Evolutionary conservation across 1,140 invertebrate genomes (phyloP).

Genomic region (Drusus annulatus): DNA sequence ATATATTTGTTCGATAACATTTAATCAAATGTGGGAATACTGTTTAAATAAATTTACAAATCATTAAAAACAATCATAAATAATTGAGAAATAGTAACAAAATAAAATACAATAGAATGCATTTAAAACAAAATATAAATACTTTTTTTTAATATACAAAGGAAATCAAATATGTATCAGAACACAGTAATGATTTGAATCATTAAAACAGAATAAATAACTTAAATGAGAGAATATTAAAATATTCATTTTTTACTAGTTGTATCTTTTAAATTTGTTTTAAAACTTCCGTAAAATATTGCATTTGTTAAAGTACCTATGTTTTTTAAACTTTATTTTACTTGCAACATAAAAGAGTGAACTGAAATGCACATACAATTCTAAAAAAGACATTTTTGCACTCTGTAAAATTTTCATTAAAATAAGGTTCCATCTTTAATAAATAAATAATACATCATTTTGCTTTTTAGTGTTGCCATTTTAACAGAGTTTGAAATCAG

Average conservation of each 20-base stretch:
- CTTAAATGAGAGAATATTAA: too few species aligned
- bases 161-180: background rate
- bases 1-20: constrained; percentile 36
- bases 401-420: background rate
- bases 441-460: background rate
- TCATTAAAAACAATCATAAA: constrained; percentile 3
- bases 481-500: constrained; percentile 10
- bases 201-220: too few species aligned
- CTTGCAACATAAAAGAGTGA: too few species aligned
- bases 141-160: background rate
- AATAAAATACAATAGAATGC: constrained; percentile 16
- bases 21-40: constrained; percentile 27
- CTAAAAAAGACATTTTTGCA: too few species aligned
- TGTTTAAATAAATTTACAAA: constrained; percentile 9
- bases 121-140: constrained; percentile 20
- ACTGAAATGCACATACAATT: too few species aligned
- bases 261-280: too few species aligned
- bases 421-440: background rate
- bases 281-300: too few species aligned
- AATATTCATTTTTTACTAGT: too few species aligned
- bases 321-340: too few species aligned
- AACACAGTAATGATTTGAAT: too few species aligned
- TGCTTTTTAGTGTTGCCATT: background rate
- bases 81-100: constrained; percentile 12
- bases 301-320: too few species aligned